Percentiles rank a stretch among this genome's conserved stretches.
These are phyloP conservation scores for Hypsopygia costalis DNA, from an alignment of 2,888 invertebrate genomes.

Conservation along the genomic window DNA sequence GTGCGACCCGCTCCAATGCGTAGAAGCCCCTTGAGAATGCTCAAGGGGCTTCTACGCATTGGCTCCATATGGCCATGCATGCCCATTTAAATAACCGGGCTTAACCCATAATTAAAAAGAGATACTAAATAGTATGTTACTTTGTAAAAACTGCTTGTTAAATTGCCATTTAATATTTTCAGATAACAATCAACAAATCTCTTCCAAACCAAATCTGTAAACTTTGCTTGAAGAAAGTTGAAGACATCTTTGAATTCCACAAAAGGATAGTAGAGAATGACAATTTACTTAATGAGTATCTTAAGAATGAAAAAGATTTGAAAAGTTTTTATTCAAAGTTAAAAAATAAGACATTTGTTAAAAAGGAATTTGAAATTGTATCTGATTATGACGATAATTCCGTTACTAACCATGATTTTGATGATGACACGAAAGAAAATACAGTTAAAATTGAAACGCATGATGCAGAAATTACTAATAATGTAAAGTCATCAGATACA, in stretches of 20 bases:
- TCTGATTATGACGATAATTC: background rate
- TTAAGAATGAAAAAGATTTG: conserved; percentile 18
- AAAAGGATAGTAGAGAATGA: conserved; percentile 36
- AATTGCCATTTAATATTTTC: conserved; percentile 24
- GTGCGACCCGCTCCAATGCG: too few species aligned
- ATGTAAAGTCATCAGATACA: background rate
- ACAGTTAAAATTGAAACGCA: too few species aligned
- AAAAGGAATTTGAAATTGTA: conserved; percentile 9
- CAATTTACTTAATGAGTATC: conserved; percentile 25
- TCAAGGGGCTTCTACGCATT: too few species aligned
- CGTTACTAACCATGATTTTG: background rate
- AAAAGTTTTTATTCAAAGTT: conserved; percentile 14
- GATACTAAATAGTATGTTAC: too few species aligned
- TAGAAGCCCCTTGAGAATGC: too few species aligned
- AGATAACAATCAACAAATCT: conserved; percentile 32
- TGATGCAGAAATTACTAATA: too few species aligned
- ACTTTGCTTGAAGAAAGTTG: conserved; percentile 35
- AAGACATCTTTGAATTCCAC: conserved; percentile 32
- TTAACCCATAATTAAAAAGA: too few species aligned
- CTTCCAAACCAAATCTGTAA: conserved; percentile 43
- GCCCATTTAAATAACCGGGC: too few species aligned
- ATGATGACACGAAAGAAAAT: background rate
- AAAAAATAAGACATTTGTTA: conserved; percentile 2
- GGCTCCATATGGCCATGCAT: too few species aligned
- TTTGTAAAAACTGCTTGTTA: too few species aligned